Conservation (phyloP, 2,888 invertebrate species). For the Stenolophus ochropezus region DNA sequence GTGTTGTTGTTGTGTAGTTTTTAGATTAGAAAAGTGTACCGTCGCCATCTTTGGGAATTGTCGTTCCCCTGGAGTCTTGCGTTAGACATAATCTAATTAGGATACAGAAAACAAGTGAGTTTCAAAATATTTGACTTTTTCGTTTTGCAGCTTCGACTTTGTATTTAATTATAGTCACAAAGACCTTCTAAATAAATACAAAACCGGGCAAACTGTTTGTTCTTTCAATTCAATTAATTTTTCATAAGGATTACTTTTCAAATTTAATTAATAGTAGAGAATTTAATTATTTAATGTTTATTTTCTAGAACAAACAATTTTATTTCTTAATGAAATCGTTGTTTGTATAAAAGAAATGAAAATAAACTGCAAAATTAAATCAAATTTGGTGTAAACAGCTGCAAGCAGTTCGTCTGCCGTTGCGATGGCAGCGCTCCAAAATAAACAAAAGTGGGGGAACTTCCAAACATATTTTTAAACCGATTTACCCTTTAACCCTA, state of each 20-base stretch:
- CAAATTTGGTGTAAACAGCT: constrained; percentile 35
- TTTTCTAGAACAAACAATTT: neutral
- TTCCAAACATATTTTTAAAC: constrained; percentile 2
- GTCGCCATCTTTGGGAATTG: constrained; percentile 38
- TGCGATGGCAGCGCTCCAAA: neutral
- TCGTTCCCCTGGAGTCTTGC: neutral
- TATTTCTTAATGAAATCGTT: neutral
- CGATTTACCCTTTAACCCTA: neutral
- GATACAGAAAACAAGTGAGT: neutral
- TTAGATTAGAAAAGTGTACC: no score
- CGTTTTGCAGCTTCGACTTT: constrained; percentile 11
- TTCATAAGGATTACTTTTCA: constrained; percentile 5
- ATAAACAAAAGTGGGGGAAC: neutral
- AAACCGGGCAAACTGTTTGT: neutral
- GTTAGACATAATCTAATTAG: constrained; percentile 3
- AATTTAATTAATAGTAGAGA: neutral
- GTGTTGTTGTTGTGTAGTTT: no score
- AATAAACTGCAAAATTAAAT: constrained; percentile 2
- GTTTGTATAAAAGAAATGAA: constrained; percentile 14
- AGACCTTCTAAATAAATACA: neutral
- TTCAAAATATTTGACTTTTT: constrained; percentile 24
- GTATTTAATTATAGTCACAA: constrained; percentile 16
- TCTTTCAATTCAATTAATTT: constrained; percentile 11
- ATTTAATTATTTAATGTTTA: constrained; percentile 2
- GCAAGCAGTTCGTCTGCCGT: constrained; percentile 16